These are phyloP conservation scores for Tipula confusa DNA, from an alignment of 2,888 invertebrate species.

Conservation along the genomic window DNA sequence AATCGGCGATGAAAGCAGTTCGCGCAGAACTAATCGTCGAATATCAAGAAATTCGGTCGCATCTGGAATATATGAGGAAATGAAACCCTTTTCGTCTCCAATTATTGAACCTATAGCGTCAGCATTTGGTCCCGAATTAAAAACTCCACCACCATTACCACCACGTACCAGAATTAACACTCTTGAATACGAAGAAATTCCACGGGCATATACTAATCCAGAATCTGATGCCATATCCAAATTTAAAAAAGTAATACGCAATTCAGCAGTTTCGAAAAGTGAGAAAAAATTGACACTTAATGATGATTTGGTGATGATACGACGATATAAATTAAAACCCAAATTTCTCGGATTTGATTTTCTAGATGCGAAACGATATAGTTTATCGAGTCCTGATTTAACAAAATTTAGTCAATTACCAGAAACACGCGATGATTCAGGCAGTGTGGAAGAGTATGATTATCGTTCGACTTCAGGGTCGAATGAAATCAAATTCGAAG, in stretches of 20 bases:
- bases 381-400: conserved; percentile 49
- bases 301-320: neutral
- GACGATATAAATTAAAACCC: neutral
- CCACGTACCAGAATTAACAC: conserved; percentile 48
- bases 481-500: conserved; percentile 32
- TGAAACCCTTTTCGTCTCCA: conserved; percentile 42
- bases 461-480: neutral
- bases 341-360: neutral
- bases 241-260: conserved; percentile 41
- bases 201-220: conserved; percentile 47
- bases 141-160: conserved; percentile 43
- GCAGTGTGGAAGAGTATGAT: neutral
- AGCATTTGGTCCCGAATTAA: conserved; percentile 37
- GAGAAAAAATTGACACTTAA: conserved; percentile 35
- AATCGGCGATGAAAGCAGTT: conserved; percentile 42
- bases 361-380: conserved; percentile 43
- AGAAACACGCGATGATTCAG: neutral
- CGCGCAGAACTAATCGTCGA: conserved; percentile 41
- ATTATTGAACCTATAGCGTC: conserved; percentile 36
- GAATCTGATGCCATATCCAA: conserved; percentile 46
- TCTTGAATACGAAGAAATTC: conserved; percentile 42
- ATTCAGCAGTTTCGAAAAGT: conserved; percentile 41
- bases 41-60: conserved; percentile 45
- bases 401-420: conserved; percentile 40
- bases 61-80: conserved; percentile 50